These are phyloP conservation scores for Nothocercus nigrocapillus DNA, from an alignment of 2,113 vertebrate genomes.

Conservation along the genomic window DNA sequence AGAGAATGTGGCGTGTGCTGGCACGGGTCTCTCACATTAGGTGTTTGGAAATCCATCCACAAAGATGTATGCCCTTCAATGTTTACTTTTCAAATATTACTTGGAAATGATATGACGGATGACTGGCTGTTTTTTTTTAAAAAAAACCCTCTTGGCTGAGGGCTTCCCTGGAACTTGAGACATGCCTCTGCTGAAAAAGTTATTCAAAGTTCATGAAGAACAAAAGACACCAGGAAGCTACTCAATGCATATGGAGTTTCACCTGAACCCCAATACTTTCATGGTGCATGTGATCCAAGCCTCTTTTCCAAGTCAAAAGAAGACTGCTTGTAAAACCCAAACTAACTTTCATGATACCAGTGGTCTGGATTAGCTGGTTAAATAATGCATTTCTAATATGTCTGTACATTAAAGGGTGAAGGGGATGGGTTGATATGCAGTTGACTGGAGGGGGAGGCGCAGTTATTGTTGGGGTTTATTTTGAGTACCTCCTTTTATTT, in stretches of 20 bases:
- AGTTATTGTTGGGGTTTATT: not conserved
- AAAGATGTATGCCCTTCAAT: not conserved
- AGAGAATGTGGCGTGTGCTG: not conserved
- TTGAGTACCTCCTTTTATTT: not conserved
- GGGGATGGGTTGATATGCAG: not conserved
- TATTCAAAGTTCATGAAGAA: not conserved
- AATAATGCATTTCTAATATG: not conserved
- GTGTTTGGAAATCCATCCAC: slow-evolving; percentile 30
- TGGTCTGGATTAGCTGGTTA: not conserved
- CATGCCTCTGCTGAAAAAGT: slow-evolving; percentile 22
- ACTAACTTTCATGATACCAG: not conserved
- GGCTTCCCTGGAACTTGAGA: slow-evolving; percentile 44
- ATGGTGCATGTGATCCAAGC: not conserved
- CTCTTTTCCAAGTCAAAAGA: not conserved
- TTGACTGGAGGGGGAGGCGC: not conserved
- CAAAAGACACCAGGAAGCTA: slow-evolving; percentile 36
- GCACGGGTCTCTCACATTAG: slow-evolving; percentile 13
- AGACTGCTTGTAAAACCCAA: not conserved
- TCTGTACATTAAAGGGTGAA: not conserved
- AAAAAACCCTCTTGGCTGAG: slow-evolving; percentile 13
- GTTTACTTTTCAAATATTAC: slow-evolving; percentile 38
- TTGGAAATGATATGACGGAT: slow-evolving; percentile 31
- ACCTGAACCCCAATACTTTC: slow-evolving; percentile 41
- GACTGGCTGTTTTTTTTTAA: slow-evolving; percentile 30
- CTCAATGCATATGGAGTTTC: slow-evolving; percentile 20